Evolutionary conservation across 2,113 vertebrate genomes (phyloP).

Genomic region (Prolemur simus): DNA sequence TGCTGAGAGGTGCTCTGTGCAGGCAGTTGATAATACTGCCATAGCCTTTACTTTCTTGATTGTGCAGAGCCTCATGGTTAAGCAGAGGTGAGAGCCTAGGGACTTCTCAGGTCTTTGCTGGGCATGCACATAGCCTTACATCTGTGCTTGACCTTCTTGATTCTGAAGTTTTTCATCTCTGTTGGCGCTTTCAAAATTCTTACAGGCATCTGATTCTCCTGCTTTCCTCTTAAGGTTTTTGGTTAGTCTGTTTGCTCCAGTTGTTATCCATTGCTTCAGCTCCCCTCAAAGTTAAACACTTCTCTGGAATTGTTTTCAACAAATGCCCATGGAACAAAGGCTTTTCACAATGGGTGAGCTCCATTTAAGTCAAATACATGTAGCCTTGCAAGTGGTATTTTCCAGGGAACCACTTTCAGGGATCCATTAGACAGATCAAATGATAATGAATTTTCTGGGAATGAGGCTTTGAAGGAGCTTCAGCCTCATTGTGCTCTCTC

Average conservation of each 20-base stretch:
- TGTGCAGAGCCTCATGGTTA: not conserved
- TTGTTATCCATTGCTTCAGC: not conserved
- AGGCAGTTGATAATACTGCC: not conserved
- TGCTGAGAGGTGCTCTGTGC: not conserved
- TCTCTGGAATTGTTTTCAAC: slow-evolving; percentile 29
- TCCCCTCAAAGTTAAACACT: not conserved
- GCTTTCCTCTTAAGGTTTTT: not conserved
- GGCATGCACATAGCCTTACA: not conserved
- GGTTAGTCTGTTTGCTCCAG: slow-evolving; percentile 1
- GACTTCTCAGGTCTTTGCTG: not conserved
- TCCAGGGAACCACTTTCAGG: not conserved
- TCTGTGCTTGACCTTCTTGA: not conserved
- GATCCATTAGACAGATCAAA: not conserved
- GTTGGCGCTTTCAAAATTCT: not conserved
- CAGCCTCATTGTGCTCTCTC: not conserved
- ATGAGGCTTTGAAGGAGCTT: not conserved
- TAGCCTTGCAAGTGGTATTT: not conserved
- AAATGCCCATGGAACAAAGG: not conserved
- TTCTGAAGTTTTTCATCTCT: not conserved
- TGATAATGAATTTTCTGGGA: not conserved
- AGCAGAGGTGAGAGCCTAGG: not conserved
- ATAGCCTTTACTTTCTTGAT: not conserved
- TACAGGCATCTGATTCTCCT: not conserved
- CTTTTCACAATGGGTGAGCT: not conserved
- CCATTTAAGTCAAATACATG: not conserved